phyloP scores from a whole-genome alignment of 1,140 invertebrate genomes.

The Euwallacea similis region DNA sequence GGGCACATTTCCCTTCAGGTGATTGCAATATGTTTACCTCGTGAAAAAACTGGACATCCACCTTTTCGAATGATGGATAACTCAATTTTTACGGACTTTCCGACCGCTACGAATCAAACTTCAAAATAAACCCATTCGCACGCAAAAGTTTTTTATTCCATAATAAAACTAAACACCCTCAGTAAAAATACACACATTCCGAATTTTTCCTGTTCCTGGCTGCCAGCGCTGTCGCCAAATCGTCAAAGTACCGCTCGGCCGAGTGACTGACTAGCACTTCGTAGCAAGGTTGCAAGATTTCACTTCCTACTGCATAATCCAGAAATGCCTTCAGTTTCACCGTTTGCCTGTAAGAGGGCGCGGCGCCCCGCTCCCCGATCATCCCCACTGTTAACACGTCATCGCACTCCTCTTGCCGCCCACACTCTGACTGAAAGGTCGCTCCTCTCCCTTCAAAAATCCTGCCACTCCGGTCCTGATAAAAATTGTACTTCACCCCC shows the following conservation, averaged over 20 bases:
- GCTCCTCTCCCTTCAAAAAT: constrained; percentile 30
- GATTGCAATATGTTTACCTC: no score
- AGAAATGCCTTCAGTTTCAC: constrained; percentile 24
- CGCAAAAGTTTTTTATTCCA: no score
- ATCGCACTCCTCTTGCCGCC: constrained; percentile 5
- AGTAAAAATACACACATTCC: constrained; percentile 11
- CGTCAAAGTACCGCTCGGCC: not conserved
- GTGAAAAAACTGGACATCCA: no score
- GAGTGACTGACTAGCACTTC: constrained; percentile 9
- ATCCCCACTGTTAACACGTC: not conserved
- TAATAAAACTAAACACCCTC: no score
- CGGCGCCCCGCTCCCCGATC: not conserved
- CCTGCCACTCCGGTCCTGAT: constrained; percentile 9
- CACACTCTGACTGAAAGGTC: constrained; percentile 19
- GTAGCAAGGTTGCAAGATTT: constrained; percentile 8
- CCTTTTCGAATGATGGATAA: no score
- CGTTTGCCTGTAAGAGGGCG: not conserved
- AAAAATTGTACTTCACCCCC: constrained; percentile 20
- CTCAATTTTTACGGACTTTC: no score
- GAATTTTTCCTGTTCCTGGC: constrained; percentile 5
- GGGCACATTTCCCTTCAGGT: no score
- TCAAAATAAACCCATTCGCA: no score
- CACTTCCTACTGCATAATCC: constrained; percentile 13
- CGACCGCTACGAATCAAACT: no score
- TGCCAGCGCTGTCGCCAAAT: constrained; percentile 5